Conservation (phyloP, 2,113 vertebrate species). For the Aptenodytes forsteri region DNA sequence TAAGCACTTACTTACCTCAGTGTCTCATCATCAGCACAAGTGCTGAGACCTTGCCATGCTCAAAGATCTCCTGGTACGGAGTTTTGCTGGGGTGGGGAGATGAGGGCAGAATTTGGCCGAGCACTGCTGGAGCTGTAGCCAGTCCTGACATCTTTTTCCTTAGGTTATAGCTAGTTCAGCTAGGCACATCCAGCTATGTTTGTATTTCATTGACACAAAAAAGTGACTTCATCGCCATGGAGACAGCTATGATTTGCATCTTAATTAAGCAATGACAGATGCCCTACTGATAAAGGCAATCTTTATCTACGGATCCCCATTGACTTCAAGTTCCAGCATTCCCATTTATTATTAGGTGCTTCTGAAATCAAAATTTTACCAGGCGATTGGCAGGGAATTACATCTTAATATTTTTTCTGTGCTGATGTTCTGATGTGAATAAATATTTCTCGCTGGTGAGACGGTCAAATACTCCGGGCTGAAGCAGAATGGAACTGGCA, state of each 20-base stretch:
- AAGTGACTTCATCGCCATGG: not conserved
- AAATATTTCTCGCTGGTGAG: not conserved
- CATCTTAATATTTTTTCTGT: not conserved
- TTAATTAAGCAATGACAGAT: conserved; percentile 42
- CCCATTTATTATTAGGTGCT: not conserved
- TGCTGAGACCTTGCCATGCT: not conserved
- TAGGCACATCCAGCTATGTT: not conserved
- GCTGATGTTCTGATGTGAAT: not conserved
- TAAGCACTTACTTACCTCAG: not conserved
- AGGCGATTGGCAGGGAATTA: not conserved
- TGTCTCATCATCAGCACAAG: not conserved
- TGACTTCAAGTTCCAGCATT: not conserved
- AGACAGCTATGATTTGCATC: conserved; percentile 35
- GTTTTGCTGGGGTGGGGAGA: not conserved
- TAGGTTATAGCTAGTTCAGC: not conserved
- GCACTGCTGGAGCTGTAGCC: not conserved
- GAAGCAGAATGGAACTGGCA: not conserved
- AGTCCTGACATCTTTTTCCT: not conserved
- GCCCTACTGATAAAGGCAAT: conserved; percentile 11
- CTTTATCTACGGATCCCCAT: not conserved
- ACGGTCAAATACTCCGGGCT: not conserved
- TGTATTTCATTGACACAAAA: not conserved
- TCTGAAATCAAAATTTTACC: not conserved
- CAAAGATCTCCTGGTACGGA: not conserved
- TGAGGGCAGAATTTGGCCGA: not conserved